A percentile compares a stretch with the other conserved stretches of the same genome.
phyloP scores from a whole-genome alignment of 2,797 vertebrate genomes.

The Gymnoscopelus braueri region DNA sequence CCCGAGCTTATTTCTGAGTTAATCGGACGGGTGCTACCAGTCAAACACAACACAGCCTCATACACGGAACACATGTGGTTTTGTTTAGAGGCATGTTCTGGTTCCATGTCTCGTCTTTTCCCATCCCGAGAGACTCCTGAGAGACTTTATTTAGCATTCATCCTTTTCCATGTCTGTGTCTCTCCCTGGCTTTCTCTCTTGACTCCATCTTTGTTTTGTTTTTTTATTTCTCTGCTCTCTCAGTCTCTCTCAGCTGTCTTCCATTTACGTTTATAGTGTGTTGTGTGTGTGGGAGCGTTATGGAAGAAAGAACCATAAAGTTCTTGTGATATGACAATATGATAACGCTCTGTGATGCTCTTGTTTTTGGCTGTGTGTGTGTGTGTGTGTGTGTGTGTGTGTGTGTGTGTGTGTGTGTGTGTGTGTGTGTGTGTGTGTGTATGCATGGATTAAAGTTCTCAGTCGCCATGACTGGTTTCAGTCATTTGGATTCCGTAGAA shows the following conservation, averaged over 20 bases:
- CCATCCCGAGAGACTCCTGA: conserved; percentile 3
- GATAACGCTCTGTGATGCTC: not conserved
- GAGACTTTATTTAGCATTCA: conserved; percentile 14
- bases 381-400: not conserved
- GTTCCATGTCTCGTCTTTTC: not conserved
- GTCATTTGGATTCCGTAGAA: too few relatives aligned
- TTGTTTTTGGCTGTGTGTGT: not conserved
- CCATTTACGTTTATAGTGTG: not conserved
- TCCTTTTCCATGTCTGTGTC: conserved; percentile 1
- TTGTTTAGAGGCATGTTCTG: conserved; percentile 36
- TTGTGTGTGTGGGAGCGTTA: conserved; percentile 3
- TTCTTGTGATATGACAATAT: too few relatives aligned
- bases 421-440: not conserved
- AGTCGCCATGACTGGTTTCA: too few relatives aligned
- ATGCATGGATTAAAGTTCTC: not conserved
- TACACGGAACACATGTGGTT: conserved; percentile 54
- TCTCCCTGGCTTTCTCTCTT: not conserved
- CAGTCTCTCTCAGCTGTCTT: conserved; percentile 2
- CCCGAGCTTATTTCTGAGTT: conserved; percentile 14
- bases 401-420: conserved; percentile 12
- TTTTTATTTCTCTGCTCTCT: not conserved
- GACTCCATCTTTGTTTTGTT: not conserved
- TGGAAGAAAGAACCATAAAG: not conserved
- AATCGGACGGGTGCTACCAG: not conserved
- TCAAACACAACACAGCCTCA: conserved; percentile 24